A percentile compares a stretch with the other conserved stretches of the same genome.
phyloP scores from a whole-genome alignment of 1,140 invertebrate genomes.

The Euglossa dilemma region DNA sequence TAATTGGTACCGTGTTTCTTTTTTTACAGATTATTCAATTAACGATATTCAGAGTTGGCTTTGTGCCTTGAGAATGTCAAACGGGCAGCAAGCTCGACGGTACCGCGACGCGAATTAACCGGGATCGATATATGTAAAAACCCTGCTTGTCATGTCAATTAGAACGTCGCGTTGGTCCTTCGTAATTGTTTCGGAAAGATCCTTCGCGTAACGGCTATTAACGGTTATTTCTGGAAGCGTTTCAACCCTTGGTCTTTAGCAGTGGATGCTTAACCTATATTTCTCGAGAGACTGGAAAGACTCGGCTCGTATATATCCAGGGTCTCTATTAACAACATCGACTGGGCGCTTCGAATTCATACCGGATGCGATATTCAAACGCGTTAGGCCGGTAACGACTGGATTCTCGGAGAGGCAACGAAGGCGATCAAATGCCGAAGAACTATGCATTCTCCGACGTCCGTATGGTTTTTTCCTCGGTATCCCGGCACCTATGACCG shows the following conservation, averaged over 20 bases:
- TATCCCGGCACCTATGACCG: constrained; percentile 22
- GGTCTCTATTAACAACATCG: neutral
- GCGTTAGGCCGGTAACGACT: constrained; percentile 12
- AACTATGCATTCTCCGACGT: constrained; percentile 11
- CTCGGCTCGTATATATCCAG: neutral
- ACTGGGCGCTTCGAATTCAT: neutral
- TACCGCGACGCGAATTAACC: too few species aligned
- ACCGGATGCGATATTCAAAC: constrained; percentile 12
- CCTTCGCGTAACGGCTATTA: too few species aligned
- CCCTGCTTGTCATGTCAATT: too few species aligned
- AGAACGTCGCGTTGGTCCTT: too few species aligned
- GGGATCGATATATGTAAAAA: too few species aligned
- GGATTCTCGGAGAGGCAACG: neutral
- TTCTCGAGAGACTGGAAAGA: neutral
- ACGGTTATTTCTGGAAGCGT: too few species aligned
- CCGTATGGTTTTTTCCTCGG: neutral
- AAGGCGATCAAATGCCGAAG: neutral
- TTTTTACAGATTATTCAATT: too few species aligned
- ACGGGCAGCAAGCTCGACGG: too few species aligned
- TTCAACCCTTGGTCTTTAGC: neutral
- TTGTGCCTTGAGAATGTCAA: too few species aligned
- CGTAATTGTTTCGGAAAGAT: too few species aligned
- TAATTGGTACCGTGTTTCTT: too few species aligned
- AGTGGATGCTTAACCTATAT: constrained; percentile 1
- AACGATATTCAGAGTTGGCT: too few species aligned